phyloP scores from a whole-genome alignment of 2,797 vertebrate genomes.

The Propithecus perrieri region DNA sequence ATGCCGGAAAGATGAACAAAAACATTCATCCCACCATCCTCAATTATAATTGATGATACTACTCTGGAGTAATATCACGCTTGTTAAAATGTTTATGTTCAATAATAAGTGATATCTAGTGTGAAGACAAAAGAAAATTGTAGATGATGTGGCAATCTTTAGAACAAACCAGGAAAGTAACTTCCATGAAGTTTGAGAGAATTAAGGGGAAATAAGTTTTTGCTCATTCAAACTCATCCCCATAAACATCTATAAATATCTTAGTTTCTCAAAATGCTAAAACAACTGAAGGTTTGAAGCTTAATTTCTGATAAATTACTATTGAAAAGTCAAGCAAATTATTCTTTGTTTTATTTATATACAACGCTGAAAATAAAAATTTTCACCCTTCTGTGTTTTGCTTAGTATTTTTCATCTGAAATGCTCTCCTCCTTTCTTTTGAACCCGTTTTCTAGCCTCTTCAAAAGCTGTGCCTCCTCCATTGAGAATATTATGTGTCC shows the following conservation, averaged over 20 bases:
- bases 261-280: constrained; percentile 48
- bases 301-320: neutral
- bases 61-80: neutral
- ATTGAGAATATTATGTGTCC: neutral
- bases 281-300: neutral
- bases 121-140: constrained; percentile 45
- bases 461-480: neutral
- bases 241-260: constrained; percentile 27
- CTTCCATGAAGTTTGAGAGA: neutral
- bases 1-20: neutral
- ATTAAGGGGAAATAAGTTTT: neutral
- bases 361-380: neutral
- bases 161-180: neutral
- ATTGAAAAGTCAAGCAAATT: neutral
- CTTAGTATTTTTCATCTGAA: neutral
- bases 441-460: neutral
- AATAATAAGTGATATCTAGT: constrained; percentile 35
- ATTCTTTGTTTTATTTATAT: neutral
- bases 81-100: constrained; percentile 29
- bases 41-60: constrained; percentile 36
- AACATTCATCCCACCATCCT: neutral
- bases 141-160: neutral
- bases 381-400: neutral
- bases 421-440: neutral
- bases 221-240: constrained; percentile 39